A percentile compares a stretch with the other conserved stretches of the same genome.
These are phyloP conservation scores for Trachelus stipa DNA, from an alignment of 2,888 invertebrate species.

Conservation along the genomic window DNA sequence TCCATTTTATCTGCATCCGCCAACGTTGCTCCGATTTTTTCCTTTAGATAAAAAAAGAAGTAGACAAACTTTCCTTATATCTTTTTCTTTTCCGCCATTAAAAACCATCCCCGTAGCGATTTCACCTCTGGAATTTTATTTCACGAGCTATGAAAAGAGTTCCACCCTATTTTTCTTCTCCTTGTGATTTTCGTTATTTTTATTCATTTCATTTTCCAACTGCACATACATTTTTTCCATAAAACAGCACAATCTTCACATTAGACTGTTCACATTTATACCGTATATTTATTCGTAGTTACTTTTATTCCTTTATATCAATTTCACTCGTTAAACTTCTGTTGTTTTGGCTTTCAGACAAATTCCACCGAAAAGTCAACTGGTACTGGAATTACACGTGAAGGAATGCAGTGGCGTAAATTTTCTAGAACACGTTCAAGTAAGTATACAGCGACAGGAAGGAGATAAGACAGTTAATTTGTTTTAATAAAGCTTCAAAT, in stretches of 20 bases:
- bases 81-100: not conserved
- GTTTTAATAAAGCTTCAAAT: not conserved
- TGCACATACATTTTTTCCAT: not conserved
- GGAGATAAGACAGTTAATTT: not conserved
- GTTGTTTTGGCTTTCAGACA: slow-evolving; percentile 66
- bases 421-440: slow-evolving; percentile 94
- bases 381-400: slow-evolving; percentile 79
- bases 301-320: not conserved
- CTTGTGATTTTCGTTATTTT: not conserved
- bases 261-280: not conserved
- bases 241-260: not conserved
- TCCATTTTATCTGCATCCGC: not conserved
- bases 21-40: not conserved
- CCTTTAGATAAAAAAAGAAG: not conserved
- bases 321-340: not conserved
- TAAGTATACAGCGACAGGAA: slow-evolving; percentile 49
- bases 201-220: not conserved
- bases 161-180: not conserved
- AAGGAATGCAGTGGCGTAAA: slow-evolving; percentile 88
- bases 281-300: not conserved
- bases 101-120: not conserved
- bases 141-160: not conserved
- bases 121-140: not conserved
- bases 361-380: slow-evolving; percentile 81
- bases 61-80: not conserved